These are phyloP conservation scores for Watsonalla cultraria DNA, from an alignment of 2,888 invertebrate species.

Conservation along the genomic window DNA sequence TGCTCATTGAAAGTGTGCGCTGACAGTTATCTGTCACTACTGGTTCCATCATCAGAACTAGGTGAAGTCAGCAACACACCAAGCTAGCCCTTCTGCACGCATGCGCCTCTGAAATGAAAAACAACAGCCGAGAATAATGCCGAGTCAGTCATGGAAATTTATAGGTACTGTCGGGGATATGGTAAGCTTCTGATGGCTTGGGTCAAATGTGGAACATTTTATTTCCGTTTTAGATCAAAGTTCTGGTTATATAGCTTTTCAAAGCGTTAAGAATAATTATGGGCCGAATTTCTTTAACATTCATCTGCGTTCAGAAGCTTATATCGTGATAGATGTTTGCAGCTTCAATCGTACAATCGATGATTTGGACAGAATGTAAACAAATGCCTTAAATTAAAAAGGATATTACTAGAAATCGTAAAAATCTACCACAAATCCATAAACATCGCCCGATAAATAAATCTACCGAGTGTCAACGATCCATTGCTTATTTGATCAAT, in stretches of 20 bases:
- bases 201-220: no score
- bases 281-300: slow-evolving; percentile 26
- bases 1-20: slow-evolving; percentile 74
- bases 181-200: slow-evolving; percentile 12
- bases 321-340: slow-evolving; percentile 2
- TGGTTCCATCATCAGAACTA: slow-evolving; percentile 35
- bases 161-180: slow-evolving; percentile 44
- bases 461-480: slow-evolving; percentile 43
- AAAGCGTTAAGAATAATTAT: slow-evolving; percentile 1
- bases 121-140: slow-evolving; percentile 75
- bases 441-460: slow-evolving; percentile 53
- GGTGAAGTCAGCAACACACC: slow-evolving; percentile 72
- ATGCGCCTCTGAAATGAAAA: slow-evolving; percentile 79
- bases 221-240: no score
- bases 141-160: slow-evolving; percentile 77
- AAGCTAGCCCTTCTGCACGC: slow-evolving; percentile 74
- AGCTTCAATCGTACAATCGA: neutral
- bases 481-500: slow-evolving; percentile 55
- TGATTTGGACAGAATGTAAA: no score
- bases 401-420: slow-evolving; percentile 1
- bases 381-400: no score
- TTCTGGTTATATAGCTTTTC: no score
- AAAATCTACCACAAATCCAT: slow-evolving; percentile 40
- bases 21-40: slow-evolving; percentile 57
- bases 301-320: neutral